These are phyloP conservation scores for Ormyrus pomaceus DNA, from an alignment of 2,888 invertebrate species.

Conservation along the genomic window DNA sequence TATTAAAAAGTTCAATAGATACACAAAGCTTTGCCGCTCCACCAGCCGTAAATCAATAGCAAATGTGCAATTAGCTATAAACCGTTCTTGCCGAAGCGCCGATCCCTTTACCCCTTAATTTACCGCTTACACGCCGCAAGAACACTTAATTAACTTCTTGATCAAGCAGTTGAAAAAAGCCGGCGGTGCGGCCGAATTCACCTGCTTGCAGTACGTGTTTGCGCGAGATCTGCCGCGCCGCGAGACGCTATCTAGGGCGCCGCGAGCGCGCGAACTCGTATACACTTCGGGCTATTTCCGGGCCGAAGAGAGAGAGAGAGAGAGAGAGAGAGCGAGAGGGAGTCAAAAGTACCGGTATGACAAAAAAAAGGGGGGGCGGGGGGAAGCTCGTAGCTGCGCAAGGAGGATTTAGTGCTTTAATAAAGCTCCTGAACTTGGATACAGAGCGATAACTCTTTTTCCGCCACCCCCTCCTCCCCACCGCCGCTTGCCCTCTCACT, in stretches of 20 bases:
- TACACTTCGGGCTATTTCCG: neutral
- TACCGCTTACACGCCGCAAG: neutral
- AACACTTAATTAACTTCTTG: constrained; percentile 28
- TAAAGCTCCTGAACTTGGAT: constrained; percentile 44
- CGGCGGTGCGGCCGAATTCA: too few relatives aligned
- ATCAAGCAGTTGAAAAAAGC: neutral
- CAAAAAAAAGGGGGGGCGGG: neutral
- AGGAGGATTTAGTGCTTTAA: constrained; percentile 53
- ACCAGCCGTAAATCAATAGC: too few relatives aligned
- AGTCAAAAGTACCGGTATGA: neutral
- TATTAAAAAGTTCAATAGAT: too few relatives aligned
- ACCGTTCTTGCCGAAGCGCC: too few relatives aligned
- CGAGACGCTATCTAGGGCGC: neutral
- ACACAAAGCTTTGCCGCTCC: too few relatives aligned
- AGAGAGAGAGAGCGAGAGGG: constrained; percentile 3
- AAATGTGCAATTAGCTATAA: too few relatives aligned
- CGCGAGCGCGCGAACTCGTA: neutral
- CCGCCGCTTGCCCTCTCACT: neutral
- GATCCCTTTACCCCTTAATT: too few relatives aligned
- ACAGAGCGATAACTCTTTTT: constrained; percentile 44
- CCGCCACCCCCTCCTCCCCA: neutral
- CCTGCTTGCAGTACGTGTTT: neutral
- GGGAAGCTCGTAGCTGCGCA: neutral
- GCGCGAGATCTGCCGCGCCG: neutral
- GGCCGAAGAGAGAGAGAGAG: neutral